Evolutionary conservation across 2,888 invertebrate genomes (phyloP), one percentile per base, ranked within the genome.

Genomic region (Campoletis raptor): DNA sequence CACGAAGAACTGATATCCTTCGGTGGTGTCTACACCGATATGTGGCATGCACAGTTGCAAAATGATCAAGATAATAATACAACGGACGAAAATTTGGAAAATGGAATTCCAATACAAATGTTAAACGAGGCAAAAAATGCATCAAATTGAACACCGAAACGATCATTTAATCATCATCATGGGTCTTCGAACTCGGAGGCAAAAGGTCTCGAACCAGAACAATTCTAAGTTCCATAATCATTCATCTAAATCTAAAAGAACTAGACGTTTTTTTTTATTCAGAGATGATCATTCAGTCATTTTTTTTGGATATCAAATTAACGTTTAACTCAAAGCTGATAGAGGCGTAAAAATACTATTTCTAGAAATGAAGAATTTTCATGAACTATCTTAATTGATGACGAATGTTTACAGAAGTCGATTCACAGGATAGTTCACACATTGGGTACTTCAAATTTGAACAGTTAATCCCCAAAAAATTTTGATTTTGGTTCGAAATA

Each of bases 21-120:
- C 21, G 96, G 96, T 87, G 98, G 98, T 5, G 94, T 97, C 74
- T 99, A 99, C 95, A 96, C 97, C 0, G 96, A 96, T 40, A 99
- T 99, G 99, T 99, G 99, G 99, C 96, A 97, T 89, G 97, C 98
- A 89, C 99, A 99, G 92, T 94, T 97, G 10, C 96, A 97, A 91
- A 96, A 95, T 80, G 94, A 95, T 83, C 95, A 94, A 85, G 94
- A 94, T 30, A 52, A 54, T 40, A 24, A 5, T 10, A 15, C 52
- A 9, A 42, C 57, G 1, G 24, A 15, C 18, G 52, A 48, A 2
- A n/a, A 74, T 10, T 21, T 40, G 52, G 12, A n/a, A 7, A 85
- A 85, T 48, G 87, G 73, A 5, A 69, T 40, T 67, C 21, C 80
- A 36, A 57, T 30, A 10, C 77, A 57, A 57, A 72, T 37, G 2